Base-by-base conservation (phyloP, 2,888 invertebrate species). In the Ferdinandea cuprea region DNA sequence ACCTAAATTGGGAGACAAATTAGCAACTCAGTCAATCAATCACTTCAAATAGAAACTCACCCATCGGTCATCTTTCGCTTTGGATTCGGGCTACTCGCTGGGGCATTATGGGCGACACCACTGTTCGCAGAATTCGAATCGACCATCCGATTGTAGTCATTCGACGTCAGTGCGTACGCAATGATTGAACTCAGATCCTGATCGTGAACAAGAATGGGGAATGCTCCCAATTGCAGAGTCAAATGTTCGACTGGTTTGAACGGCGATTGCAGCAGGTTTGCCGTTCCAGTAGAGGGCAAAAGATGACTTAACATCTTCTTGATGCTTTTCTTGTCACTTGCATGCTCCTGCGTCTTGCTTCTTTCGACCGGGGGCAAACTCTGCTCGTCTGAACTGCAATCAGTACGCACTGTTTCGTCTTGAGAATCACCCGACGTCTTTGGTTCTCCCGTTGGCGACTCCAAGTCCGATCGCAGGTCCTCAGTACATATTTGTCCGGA, bases 181-280 rank as follows among this genome's bases (percentile, higher is more conserved):
- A 98, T 95, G 61, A 97, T 95, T 0, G 96, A 97, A 85, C 96
- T 96, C 0, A 95, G 94, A 89, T 97, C 96, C 42, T 93, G 93
- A 88, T 97, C 96, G 86, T 94, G 94, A 0, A 97, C 95, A 1
- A 95, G 92, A n/a, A 95, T 91, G 0, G 94, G 94, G n/a, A 94
- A 90, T 71, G 88, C 91, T 80, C 94, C 94, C 15, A 92, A 87
- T 0, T 94, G 93, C 19, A 96, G 89, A 4, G 94, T 91, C 87
- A 95, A 93, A 90, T 97, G 96, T 87, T 96, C 96, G 85, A 93
- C 93, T 0, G 92, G 86, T 11, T 93, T 91, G 87, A 95, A 92
- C 1, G 95, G 95, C 79, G 92, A 92, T 89, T 93, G 89, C 78
- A 93, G 90, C 13, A 90, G 87, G 86, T 90, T 91, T 0, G 87